Conservation (phyloP, 2,113 vertebrate genomes). For the Pituophis catenifer region DNA sequence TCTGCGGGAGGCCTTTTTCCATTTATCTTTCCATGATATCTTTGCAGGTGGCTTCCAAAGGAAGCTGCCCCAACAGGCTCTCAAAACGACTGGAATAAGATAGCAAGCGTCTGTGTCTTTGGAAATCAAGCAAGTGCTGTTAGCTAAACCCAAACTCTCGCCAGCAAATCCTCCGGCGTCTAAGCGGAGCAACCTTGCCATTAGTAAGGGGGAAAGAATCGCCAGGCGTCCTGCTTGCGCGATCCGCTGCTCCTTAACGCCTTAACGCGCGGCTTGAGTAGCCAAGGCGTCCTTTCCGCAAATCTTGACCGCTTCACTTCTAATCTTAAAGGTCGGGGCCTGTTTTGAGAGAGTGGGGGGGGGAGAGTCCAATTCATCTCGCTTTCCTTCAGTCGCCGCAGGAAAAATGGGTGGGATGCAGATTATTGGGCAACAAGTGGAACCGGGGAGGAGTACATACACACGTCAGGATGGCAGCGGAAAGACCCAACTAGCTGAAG, state of each 20-base stretch:
- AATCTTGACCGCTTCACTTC: no score
- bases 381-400: not conserved
- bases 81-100: not conserved
- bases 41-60: not conserved
- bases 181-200: not conserved
- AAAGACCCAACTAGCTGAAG: not conserved
- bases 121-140: not conserved
- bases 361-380: not conserved
- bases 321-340: not conserved
- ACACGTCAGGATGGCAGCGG: not conserved
- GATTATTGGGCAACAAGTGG: not conserved
- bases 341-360: not conserved
- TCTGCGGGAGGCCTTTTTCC: not conserved
- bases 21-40: not conserved
- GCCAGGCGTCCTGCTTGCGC: no score
- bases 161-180: not conserved
- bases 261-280: no score
- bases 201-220: no score
- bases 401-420: not conserved
- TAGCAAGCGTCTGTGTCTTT: not conserved
- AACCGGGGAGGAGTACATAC: fast-evolving
- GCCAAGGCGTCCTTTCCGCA: no score
- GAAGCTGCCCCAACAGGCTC: not conserved
- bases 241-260: no score
- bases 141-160: not conserved